Percentiles rank a stretch among this genome's conserved stretches.
Evolutionary conservation across 2,888 invertebrate species (phyloP).

Genomic region (Sericinus montela): DNA sequence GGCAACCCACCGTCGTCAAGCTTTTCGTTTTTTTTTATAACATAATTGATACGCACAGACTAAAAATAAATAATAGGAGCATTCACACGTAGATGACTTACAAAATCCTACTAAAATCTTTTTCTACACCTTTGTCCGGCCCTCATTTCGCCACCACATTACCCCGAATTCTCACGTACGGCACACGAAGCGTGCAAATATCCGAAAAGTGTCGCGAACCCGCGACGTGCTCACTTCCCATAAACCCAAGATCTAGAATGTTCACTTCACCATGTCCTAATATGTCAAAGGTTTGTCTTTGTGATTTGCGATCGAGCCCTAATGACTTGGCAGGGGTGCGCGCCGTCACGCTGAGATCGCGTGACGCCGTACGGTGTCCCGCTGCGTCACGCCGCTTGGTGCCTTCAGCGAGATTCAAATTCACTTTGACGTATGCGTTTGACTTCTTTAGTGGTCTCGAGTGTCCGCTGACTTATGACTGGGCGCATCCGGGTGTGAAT

Average conservation of each 20-base stretch:
- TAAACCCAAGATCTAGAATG: constrained; percentile 67
- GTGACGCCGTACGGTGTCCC: constrained; percentile 35
- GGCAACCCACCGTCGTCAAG: too few species aligned
- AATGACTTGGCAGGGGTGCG: constrained; percentile 33
- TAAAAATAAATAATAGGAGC: too few species aligned
- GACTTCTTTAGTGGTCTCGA: constrained; percentile 52
- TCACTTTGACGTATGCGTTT: constrained; percentile 55
- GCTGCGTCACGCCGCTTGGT: constrained; percentile 57
- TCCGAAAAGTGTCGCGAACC: constrained; percentile 44
- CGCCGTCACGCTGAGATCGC: constrained; percentile 30
- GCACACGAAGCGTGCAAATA: constrained; percentile 39
- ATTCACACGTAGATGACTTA: too few species aligned
- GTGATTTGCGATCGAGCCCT: constrained; percentile 36
- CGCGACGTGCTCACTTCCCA: constrained; percentile 57
- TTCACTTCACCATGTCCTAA: constrained; percentile 60
- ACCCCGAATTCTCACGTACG: constrained; percentile 25
- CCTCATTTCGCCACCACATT: constrained; percentile 16
- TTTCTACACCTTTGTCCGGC: background rate
- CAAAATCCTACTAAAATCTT: background rate
- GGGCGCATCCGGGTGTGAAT: constrained; percentile 61
- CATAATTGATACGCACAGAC: too few species aligned
- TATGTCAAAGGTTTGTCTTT: constrained; percentile 53
- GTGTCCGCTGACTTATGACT: constrained; percentile 48
- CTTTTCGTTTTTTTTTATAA: too few species aligned
- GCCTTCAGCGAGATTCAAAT: constrained; percentile 50